phyloP scores from a whole-genome alignment of 2,888 invertebrate genomes.

The Theodoxus fluviatilis region DNA sequence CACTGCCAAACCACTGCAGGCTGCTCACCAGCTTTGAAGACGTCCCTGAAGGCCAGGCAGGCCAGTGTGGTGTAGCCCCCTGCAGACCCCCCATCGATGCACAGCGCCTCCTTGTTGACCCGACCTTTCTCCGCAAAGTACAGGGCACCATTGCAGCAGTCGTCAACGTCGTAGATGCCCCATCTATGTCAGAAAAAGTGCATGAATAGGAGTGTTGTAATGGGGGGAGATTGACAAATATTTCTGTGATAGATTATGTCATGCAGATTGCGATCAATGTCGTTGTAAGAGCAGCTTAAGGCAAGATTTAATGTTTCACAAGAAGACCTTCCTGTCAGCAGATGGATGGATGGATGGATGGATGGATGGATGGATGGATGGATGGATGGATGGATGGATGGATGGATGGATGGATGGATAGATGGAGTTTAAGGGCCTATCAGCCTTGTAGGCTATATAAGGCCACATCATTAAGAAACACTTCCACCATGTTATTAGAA shows the following conservation, averaged over 20 bases:
- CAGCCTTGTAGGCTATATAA: too few relatives aligned
- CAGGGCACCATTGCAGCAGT: conserved; percentile 62
- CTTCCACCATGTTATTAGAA: too few relatives aligned
- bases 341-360: too few relatives aligned
- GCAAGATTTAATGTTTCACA: background rate
- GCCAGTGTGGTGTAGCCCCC: conserved; percentile 64
- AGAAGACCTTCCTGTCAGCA: too few relatives aligned
- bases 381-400: too few relatives aligned
- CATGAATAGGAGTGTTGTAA: background rate
- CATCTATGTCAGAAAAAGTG: conserved; percentile 46
- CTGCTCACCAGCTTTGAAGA: conserved; percentile 62
- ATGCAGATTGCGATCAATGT: too few relatives aligned
- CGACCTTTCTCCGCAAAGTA: conserved; percentile 47
- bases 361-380: too few relatives aligned
- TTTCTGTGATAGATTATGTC: background rate
- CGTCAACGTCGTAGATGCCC: conserved; percentile 66
- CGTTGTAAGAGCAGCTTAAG: background rate
- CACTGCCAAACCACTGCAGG: too few relatives aligned
- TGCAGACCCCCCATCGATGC: conserved; percentile 66
- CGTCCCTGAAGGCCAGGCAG: conserved; percentile 59
- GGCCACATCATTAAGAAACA: too few relatives aligned
- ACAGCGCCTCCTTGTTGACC: conserved; percentile 61
- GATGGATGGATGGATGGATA: too few relatives aligned
- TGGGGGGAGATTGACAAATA: background rate
- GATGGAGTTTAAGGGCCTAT: too few relatives aligned